Base-by-base conservation (phyloP, 2,888 invertebrate species). In the Galeruca laticollis region DNA sequence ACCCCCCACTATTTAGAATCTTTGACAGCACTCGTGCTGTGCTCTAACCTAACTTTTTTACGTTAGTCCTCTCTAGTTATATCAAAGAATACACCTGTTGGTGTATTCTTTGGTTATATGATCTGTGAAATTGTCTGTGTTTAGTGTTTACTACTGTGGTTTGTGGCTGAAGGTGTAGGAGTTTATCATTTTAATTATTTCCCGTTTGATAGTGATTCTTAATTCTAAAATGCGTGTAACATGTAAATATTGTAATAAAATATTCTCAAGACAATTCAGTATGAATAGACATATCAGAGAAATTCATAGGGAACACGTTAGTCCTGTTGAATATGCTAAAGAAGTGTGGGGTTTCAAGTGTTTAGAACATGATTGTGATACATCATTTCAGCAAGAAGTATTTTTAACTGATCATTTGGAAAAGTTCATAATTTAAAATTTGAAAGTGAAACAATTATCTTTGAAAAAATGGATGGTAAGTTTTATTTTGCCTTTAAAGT, bases 291-390 rank as follows among this genome's bases (percentile, higher is more conserved):
- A 54, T 13, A 54, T 54, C 9, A 54, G 26, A n/a, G 31, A 54
- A 54, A 54, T 54, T 54, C 54, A 54, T 54, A 5, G 4, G 26
- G 54, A 54, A 21, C 11, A 54, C 4, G 31, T 54, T 20, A 26
- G 11, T 26, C 54, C 54, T 54, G 11, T 54, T 20, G 13, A 9
- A 21, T 54, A 54, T 54, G 54, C 26, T n/a, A 54, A 52, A 52
- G 52, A 54, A 54, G 54, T 54, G 54, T 54, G 54, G n/a, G n/a
- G n/a, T n/a, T n/a, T n/a, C 21, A 52, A 52, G 52, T 52, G 52
- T 52, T 52, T 52, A 21, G 52, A 52, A 52, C 18, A 8, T 26
- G 13, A 54, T 26, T 54, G 31, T 54, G 26, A 54, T 54, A 26
- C 26, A 54, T 54, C 31, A 4, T 54, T 54, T 54, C 20, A 54